These are phyloP conservation scores for Brachionus paranguensis DNA, from an alignment of 1,140 invertebrate species.

Conservation along the genomic window DNA sequence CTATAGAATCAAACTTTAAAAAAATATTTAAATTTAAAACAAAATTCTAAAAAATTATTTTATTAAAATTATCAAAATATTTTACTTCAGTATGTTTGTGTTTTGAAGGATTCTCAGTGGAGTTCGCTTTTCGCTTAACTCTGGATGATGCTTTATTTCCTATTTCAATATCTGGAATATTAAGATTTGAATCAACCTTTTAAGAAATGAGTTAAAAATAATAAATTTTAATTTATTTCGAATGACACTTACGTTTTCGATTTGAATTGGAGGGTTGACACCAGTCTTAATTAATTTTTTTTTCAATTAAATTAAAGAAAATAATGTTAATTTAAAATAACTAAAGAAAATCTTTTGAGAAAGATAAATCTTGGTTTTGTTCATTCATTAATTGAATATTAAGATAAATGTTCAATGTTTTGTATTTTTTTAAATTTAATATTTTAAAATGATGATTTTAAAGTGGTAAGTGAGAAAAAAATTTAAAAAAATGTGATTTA, in stretches of 20 bases:
- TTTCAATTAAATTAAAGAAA: too few species aligned
- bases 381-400: too few species aligned
- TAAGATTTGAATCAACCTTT: background rate
- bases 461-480: too few species aligned
- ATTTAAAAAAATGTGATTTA: too few species aligned
- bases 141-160: background rate
- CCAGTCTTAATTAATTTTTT: background rate
- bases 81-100: constrained; percentile 1
- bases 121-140: background rate
- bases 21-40: background rate
- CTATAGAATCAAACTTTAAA: constrained; percentile 36
- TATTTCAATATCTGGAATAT: background rate
- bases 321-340: too few species aligned
- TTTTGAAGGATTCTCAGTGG: background rate
- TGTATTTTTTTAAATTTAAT: too few species aligned
- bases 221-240: background rate
- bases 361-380: too few species aligned
- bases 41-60: background rate
- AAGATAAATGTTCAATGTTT: too few species aligned
- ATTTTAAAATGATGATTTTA: too few species aligned
- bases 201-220: too few species aligned
- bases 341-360: too few species aligned
- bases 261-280: background rate
- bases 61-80: background rate
- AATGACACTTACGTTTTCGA: background rate